phyloP scores from a whole-genome alignment of 1,140 invertebrate genomes.

The Maniola jurtina region DNA sequence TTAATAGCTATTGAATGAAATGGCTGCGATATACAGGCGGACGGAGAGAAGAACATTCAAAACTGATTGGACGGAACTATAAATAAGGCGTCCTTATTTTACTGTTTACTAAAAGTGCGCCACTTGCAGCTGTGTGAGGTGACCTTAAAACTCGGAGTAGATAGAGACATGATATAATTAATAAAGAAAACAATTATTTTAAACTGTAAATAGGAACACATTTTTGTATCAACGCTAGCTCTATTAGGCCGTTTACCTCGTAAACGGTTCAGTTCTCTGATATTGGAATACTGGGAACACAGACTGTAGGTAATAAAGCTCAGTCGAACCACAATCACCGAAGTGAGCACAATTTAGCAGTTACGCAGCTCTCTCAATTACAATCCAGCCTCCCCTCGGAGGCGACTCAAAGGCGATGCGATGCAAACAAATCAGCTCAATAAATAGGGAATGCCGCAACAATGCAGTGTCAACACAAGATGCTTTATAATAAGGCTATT shows the following conservation, averaged over 20 bases:
- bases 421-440: constrained; percentile 65
- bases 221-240: background rate
- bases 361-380: constrained; percentile 57
- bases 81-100: too few relatives aligned
- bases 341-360: constrained; percentile 47
- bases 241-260: background rate
- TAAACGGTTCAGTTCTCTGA: constrained; percentile 10
- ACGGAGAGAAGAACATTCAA: too few relatives aligned
- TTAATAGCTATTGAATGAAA: too few relatives aligned
- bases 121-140: too few relatives aligned
- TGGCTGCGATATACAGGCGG: too few relatives aligned
- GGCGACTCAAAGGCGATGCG: constrained; percentile 43
- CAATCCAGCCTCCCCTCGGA: constrained; percentile 34
- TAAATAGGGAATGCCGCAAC: constrained; percentile 55
- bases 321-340: constrained; percentile 27
- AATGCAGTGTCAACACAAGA: constrained; percentile 64
- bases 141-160: too few relatives aligned
- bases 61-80: too few relatives aligned
- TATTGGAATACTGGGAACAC: constrained; percentile 15
- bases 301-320: constrained; percentile 27
- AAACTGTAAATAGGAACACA: background rate
- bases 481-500: constrained; percentile 53
- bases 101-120: too few relatives aligned
- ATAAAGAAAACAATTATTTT: too few relatives aligned
- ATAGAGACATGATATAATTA: too few relatives aligned